A percentile compares a stretch with the other conserved stretches of the same genome.
phyloP scores from a whole-genome alignment of 1,140 invertebrate species.

The Cotesia glomerata region DNA sequence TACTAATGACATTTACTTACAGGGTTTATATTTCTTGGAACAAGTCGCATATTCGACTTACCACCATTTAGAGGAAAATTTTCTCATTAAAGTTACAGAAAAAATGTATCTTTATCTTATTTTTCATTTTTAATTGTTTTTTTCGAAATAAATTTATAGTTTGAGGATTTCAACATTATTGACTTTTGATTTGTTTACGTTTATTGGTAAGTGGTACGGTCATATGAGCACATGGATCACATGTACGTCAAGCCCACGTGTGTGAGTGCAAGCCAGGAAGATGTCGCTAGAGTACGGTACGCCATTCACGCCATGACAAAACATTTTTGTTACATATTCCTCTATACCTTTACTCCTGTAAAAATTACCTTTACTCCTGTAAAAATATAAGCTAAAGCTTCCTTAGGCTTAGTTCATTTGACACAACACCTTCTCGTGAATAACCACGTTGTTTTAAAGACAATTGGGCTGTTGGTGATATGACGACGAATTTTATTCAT shows the following conservation, averaged over 20 bases:
- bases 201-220: too few species aligned
- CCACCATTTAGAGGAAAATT: conserved; percentile 45
- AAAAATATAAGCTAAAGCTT: not conserved
- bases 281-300: too few species aligned
- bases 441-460: not conserved
- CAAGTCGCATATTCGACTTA: conserved; percentile 47
- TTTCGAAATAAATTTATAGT: not conserved
- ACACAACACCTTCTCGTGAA: not conserved
- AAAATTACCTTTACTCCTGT: too few species aligned
- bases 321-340: too few species aligned
- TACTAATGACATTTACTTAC: conserved; percentile 32
- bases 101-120: not conserved
- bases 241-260: not conserved
- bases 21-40: conserved; percentile 46
- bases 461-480: conserved; percentile 11
- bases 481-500: conserved; percentile 20
- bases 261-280: too few species aligned
- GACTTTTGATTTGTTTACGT: too few species aligned
- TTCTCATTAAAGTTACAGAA: not conserved
- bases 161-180: too few species aligned
- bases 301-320: too few species aligned
- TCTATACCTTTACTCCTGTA: too few species aligned
- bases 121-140: not conserved
- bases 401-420: not conserved
- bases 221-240: not conserved